These are phyloP conservation scores for Drosophila lacteicornis DNA, from an alignment of 1,140 invertebrate species.

Conservation along the genomic window DNA sequence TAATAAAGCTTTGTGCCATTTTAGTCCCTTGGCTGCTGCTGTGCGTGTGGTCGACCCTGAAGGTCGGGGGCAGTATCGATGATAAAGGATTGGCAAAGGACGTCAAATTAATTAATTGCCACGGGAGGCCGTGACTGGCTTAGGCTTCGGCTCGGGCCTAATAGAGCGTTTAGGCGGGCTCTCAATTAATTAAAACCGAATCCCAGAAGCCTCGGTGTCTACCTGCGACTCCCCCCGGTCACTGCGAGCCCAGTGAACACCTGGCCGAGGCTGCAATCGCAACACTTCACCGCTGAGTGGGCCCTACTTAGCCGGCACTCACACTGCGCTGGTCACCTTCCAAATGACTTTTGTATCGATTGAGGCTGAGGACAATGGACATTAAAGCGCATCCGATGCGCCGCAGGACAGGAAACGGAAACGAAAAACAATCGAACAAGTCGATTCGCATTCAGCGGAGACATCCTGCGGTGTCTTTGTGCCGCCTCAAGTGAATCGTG, in stretches of 20 bases:
- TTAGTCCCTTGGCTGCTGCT: slow-evolving; percentile 13
- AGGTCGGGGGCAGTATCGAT: slow-evolving; percentile 5
- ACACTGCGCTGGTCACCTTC: slow-evolving; percentile 31
- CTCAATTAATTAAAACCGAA: slow-evolving; percentile 24
- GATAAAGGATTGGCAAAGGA: slow-evolving; percentile 43
- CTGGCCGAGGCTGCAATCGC: slow-evolving; percentile 35
- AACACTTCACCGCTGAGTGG: slow-evolving; percentile 67
- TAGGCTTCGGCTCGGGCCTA: not conserved
- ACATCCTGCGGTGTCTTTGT: slow-evolving; percentile 65
- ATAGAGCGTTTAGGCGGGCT: slow-evolving; percentile 15
- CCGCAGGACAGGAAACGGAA: slow-evolving; percentile 77
- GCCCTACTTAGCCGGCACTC: slow-evolving; percentile 58
- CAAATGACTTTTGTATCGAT: slow-evolving; percentile 70
- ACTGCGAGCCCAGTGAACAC: slow-evolving; percentile 46
- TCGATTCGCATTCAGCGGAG: slow-evolving; percentile 21
- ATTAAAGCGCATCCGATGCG: slow-evolving; percentile 73
- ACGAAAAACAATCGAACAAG: slow-evolving; percentile 41
- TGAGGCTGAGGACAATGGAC: slow-evolving; percentile 54
- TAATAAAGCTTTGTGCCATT: slow-evolving; percentile 2
- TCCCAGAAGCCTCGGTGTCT: slow-evolving; percentile 5
- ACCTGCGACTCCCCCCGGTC: slow-evolving; percentile 12
- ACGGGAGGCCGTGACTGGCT: slow-evolving; percentile 14
- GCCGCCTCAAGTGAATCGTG: slow-evolving; percentile 50
- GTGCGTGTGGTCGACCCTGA: slow-evolving; percentile 41
- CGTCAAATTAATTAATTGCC: slow-evolving; percentile 48